Base-by-base conservation (phyloP, 1,140 invertebrate genomes). In the Potamilus streckersoni region DNA sequence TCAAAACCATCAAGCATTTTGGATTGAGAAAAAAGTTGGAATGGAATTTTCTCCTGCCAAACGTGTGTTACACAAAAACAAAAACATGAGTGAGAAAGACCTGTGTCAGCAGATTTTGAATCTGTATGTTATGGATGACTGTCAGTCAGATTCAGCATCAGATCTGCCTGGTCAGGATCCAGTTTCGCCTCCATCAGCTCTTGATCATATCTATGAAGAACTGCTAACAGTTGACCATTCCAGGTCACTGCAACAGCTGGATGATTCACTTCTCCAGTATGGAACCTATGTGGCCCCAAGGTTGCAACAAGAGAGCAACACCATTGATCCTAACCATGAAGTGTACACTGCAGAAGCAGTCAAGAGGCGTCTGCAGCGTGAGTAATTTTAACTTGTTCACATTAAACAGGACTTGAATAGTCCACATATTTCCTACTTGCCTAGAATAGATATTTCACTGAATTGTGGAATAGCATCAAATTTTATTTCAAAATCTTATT, bases 41-140 rank as follows among this genome's bases (percentile, higher is more conserved):
- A 70, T 72, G 56, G 70, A 72, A 6, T 77, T 60, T 72, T 77
- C 75, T 60, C 75, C 75, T 8, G 75, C 75, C 23, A 77, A 72
- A 23, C 59, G 75, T 69, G 75, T 71, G 3, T 61, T 77, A 38
- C 75, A 77, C 31, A 77, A 77, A 69, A 77, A 77, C 56, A 20
- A 57, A 16, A 71, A 71, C n/a, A 14, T 77, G 23, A 77, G 69
- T 31, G 75, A 77, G 23, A 68, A 55, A 19, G 75, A 77, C 56
- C 59, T 77, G 38, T 77, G 75, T 77, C 60, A 77, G 31, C 69
- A 77, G 64, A 77, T 77, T 68, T 58, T 77, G 57, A 63, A 77
- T 31, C 64, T 77, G 56, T 77, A 77, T 69, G 75, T 77, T 13
- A 77, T 70, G 72, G 75, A 77, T 62, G 75, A 59, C 20, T 70